A percentile compares a stretch with the other conserved stretches of the same genome.
Evolutionary conservation across 2,113 vertebrate species (phyloP).

Genomic region (Columbina picui): DNA sequence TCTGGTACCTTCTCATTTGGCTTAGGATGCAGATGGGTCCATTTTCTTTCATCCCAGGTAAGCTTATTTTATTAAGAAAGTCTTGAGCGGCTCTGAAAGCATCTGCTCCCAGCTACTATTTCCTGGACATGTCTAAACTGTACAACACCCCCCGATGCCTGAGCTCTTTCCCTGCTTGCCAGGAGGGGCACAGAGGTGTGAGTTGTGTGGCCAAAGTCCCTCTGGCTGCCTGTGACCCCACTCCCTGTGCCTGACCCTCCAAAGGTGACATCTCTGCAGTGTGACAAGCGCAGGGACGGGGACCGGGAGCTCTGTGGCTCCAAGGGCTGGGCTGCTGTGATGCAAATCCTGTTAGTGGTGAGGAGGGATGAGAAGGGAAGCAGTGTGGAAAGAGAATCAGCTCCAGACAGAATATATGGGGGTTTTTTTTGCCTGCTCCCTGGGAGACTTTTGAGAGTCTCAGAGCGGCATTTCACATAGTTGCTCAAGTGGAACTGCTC

Average conservation of each 20-base stretch:
- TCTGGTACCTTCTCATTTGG: neutral
- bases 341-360: constrained; percentile 32
- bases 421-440: constrained; percentile 19
- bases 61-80: neutral
- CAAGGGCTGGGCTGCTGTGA: neutral
- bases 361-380: constrained; percentile 24
- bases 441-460: constrained; percentile 26
- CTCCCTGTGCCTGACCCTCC: neutral
- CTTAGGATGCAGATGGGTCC: neutral
- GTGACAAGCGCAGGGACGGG: neutral
- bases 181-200: neutral
- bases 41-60: neutral
- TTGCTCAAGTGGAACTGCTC: constrained; percentile 46
- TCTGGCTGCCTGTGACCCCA: neutral
- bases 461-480: constrained; percentile 62
- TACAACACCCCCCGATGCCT: accelerated
- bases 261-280: neutral
- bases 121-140: constrained; percentile 29
- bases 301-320: neutral
- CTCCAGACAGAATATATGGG: constrained; percentile 47
- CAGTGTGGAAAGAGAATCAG: constrained; percentile 37
- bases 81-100: constrained; percentile 12
- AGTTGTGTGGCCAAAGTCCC: neutral
- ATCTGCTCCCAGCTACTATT: constrained; percentile 16
- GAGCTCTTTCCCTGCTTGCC: neutral